A percentile compares a stretch with the other conserved stretches of the same genome.
Evolutionary conservation across 2,797 vertebrate species (phyloP).

Genomic region (Ctenopoma multispine): DNA sequence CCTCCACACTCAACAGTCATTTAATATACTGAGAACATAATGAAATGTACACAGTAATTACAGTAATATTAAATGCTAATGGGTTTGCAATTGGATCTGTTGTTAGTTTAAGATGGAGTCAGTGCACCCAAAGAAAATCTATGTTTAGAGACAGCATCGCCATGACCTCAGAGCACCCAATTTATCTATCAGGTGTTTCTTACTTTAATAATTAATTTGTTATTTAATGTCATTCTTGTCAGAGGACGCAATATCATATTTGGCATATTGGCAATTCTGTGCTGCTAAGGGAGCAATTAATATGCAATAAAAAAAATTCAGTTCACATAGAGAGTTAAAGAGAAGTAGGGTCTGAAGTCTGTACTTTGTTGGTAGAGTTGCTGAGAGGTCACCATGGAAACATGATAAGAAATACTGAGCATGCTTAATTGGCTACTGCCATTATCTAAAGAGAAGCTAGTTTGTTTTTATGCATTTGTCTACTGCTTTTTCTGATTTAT

Average conservation of each 20-base stretch:
- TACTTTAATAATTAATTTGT: conserved; percentile 34
- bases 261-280: conserved; percentile 16
- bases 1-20: conserved; percentile 76
- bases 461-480: conserved; percentile 14
- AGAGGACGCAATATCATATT: background rate
- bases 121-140: conserved; percentile 56
- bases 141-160: conserved; percentile 45
- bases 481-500: conserved; percentile 25
- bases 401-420: conserved; percentile 31
- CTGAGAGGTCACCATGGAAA: conserved; percentile 51
- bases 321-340: conserved; percentile 14
- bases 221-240: conserved; percentile 33
- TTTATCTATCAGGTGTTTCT: conserved; percentile 62
- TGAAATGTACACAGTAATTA: conserved; percentile 85
- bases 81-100: conserved; percentile 72
- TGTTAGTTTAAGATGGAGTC: conserved; percentile 69
- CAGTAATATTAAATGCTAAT: conserved; percentile 81
- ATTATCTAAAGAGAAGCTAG: conserved; percentile 31
- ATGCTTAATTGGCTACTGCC: conserved; percentile 44
- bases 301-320: conserved; percentile 43
- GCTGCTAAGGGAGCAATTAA: conserved; percentile 44
- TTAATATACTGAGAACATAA: conserved; percentile 81
- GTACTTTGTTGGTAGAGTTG: conserved; percentile 17
- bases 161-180: conserved; percentile 24
- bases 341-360: conserved; percentile 32